Conservation (phyloP, 2,113 vertebrate genomes). For the Dicentrarchus labrax region DNA sequence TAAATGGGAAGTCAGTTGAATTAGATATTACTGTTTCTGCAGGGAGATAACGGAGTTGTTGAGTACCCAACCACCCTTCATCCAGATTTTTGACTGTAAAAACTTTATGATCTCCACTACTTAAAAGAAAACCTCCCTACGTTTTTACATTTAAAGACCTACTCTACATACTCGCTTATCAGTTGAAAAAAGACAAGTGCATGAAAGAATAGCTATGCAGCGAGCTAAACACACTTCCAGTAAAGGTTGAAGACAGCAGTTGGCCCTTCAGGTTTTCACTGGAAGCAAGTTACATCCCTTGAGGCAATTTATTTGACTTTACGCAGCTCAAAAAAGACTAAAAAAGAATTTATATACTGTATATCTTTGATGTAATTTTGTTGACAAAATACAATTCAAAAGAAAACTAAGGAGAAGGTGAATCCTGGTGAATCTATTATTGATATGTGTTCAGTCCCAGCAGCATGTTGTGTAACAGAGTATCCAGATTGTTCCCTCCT, state of each 20-base stretch:
- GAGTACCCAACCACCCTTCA: not conserved
- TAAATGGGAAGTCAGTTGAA: too few relatives aligned
- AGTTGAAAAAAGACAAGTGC: not conserved
- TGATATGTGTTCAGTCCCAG: conserved; percentile 72
- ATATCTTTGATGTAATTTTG: not conserved
- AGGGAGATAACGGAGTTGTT: not conserved
- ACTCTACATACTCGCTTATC: not conserved
- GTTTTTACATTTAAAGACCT: not conserved
- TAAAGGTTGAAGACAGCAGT: not conserved
- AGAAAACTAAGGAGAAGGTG: conserved; percentile 32
- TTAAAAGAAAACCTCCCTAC: not conserved
- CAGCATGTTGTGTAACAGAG: conserved; percentile 79
- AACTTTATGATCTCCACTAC: not conserved
- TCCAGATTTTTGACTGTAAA: not conserved
- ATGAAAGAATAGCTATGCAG: not conserved
- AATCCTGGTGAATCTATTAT: conserved; percentile 74
- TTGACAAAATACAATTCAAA: conserved; percentile 35
- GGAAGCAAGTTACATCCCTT: not conserved
- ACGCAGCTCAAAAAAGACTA: not conserved
- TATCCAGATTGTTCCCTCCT: conserved; percentile 84
- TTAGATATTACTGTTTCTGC: not conserved
- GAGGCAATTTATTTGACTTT: not conserved
- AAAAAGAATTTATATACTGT: not conserved
- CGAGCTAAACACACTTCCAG: not conserved
- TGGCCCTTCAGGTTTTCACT: not conserved